These are phyloP conservation scores for Pyralis farinalis DNA, from an alignment of 2,888 invertebrate species.

Conservation along the genomic window DNA sequence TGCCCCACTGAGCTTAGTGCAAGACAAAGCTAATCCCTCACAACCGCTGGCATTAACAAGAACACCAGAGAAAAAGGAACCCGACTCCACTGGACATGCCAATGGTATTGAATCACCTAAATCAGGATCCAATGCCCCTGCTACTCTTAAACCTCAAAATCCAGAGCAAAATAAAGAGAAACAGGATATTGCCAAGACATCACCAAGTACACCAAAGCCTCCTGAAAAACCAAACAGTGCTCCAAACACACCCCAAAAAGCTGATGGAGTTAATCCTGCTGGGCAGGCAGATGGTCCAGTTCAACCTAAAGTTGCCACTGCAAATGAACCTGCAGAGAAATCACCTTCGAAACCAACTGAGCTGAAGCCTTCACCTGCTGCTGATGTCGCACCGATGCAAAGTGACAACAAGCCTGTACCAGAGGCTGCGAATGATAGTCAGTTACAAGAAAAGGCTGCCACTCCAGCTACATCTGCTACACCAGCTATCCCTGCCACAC, in stretches of 20 bases:
- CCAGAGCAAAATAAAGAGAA: slow-evolving; percentile 64
- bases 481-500: slow-evolving; percentile 41
- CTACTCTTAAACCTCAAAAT: slow-evolving; percentile 57
- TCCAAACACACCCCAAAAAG: slow-evolving; percentile 57
- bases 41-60: slow-evolving; percentile 69
- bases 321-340: slow-evolving; percentile 61
- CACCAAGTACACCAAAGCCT: slow-evolving; percentile 70
- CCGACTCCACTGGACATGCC: slow-evolving; percentile 59
- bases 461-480: slow-evolving; percentile 41
- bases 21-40: slow-evolving; percentile 53
- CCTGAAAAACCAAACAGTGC: slow-evolving; percentile 56
- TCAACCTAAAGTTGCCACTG: slow-evolving; percentile 61
- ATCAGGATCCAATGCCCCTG: slow-evolving; percentile 48
- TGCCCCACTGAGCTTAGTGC: slow-evolving; percentile 69
- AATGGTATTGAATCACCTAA: slow-evolving; percentile 71
- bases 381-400: slow-evolving; percentile 63
- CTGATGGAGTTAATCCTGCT: slow-evolving; percentile 41
- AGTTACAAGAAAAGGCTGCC: slow-evolving; percentile 45
- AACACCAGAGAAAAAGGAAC: slow-evolving; percentile 69
- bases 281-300: slow-evolving; percentile 44
- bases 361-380: slow-evolving; percentile 54
- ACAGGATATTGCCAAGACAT: slow-evolving; percentile 67
- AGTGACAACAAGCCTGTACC: slow-evolving; percentile 63
- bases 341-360: slow-evolving; percentile 63
- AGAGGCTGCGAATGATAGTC: slow-evolving; percentile 62